Conservation (phyloP, 2,113 vertebrate genomes). For the Zosterops pallidus region DNA sequence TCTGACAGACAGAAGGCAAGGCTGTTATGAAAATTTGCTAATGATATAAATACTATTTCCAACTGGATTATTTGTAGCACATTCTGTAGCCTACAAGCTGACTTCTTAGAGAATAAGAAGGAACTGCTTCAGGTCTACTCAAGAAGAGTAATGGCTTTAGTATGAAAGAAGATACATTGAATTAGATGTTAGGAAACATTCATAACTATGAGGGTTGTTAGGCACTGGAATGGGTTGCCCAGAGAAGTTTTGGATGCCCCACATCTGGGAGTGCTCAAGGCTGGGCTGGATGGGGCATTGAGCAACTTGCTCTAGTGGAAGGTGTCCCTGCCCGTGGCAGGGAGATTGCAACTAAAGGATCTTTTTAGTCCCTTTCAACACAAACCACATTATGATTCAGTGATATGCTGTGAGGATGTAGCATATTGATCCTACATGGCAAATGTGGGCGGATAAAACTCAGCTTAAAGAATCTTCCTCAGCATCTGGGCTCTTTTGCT, state of each 20-base stretch:
- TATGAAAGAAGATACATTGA: background rate
- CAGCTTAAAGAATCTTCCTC: background rate
- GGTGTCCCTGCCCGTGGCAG: background rate
- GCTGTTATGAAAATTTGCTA: background rate
- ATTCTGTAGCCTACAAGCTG: background rate
- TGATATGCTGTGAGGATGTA: fast-evolving
- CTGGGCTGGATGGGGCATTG: background rate
- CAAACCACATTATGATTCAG: background rate
- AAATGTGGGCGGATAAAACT: background rate
- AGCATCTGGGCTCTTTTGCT: background rate
- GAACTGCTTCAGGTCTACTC: background rate
- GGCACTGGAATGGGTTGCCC: background rate
- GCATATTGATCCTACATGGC: background rate
- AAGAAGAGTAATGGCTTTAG: background rate
- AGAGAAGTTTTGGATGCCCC: background rate
- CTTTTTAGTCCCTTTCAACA: background rate
- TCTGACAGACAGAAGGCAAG: background rate
- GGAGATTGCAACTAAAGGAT: background rate
- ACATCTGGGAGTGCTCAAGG: background rate
- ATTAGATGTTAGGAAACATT: background rate
- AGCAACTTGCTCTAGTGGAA: background rate
- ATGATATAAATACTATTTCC: background rate
- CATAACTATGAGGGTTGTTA: background rate
- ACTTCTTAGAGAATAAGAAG: background rate
- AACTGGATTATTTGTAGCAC: background rate